A percentile compares a stretch with the other conserved stretches of the same genome.
Conservation (phyloP, 2,888 invertebrate genomes). For the Spisula subtruncata region DNA sequence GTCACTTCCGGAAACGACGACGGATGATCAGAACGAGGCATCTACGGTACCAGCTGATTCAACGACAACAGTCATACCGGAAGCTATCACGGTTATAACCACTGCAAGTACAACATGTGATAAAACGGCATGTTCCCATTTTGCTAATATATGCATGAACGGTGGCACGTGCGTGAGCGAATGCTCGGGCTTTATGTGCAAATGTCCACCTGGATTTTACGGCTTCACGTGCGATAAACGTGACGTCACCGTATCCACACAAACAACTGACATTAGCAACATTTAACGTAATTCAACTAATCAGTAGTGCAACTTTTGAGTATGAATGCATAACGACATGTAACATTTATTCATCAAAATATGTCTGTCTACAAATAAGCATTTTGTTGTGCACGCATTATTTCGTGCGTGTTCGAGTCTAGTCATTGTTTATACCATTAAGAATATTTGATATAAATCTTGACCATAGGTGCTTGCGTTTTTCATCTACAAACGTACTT, state of each 20-base stretch:
- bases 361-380: too few species aligned
- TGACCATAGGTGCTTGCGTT: too few species aligned
- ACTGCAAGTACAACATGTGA: constrained; percentile 7
- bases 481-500: too few species aligned
- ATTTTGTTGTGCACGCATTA: too few species aligned
- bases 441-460: too few species aligned
- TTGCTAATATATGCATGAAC: constrained; percentile 13
- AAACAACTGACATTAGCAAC: background rate
- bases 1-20: background rate
- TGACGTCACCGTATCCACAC: background rate
- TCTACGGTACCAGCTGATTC: background rate
- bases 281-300: background rate
- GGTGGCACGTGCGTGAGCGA: background rate
- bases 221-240: constrained; percentile 16
- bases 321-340: too few species aligned
- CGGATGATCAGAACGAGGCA: background rate
- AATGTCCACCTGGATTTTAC: background rate
- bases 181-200: background rate
- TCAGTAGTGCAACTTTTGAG: background rate
- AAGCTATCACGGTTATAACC: background rate
- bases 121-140: background rate
- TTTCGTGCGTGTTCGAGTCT: too few species aligned
- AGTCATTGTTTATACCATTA: too few species aligned
- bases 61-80: background rate
- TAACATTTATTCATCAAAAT: too few species aligned